Conservation (phyloP, 2,888 invertebrate species). For the Volucella inflata region DNA sequence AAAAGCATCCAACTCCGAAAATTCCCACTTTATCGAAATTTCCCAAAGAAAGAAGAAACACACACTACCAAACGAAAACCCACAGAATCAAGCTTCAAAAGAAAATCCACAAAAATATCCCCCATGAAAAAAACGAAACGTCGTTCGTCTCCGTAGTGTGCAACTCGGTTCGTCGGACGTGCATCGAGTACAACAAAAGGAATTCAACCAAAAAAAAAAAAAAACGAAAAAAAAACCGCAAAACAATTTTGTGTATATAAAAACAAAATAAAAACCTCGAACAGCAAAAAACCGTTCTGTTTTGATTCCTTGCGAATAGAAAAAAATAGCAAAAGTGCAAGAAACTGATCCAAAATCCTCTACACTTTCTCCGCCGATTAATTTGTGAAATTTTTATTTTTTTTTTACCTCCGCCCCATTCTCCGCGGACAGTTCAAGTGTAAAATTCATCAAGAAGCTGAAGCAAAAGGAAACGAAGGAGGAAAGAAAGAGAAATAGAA, state of each 20-base stretch:
- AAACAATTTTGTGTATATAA: conserved; percentile 73
- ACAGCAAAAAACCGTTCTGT: conserved; percentile 58
- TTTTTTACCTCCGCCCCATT: too few relatives aligned
- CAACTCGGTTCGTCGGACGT: conserved; percentile 69
- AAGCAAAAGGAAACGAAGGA: conserved; percentile 24
- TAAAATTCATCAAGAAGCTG: conserved; percentile 30
- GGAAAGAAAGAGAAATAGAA: conserved; percentile 31
- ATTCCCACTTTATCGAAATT: conserved; percentile 39
- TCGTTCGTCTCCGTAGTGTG: conserved; percentile 70
- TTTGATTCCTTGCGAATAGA: conserved; percentile 28
- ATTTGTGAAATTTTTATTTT: conserved; percentile 36
- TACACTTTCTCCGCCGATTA: conserved; percentile 38
- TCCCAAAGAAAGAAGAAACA: conserved; percentile 12
- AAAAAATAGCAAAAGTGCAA: conserved; percentile 12
- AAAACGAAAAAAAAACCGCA: conserved; percentile 25
- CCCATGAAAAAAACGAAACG: conserved; percentile 52
- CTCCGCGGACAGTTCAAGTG: too few relatives aligned
- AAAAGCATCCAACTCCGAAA: conserved; percentile 43
- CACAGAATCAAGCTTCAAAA: conserved; percentile 61
- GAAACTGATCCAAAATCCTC: conserved; percentile 46
- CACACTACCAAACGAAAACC: conserved; percentile 22
- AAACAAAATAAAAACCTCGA: conserved; percentile 76
- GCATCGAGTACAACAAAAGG: conserved; percentile 65
- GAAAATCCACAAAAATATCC: conserved; percentile 63
- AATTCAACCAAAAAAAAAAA: conserved; percentile 43